Evolutionary conservation across 2,113 vertebrate genomes (phyloP).

Genomic region (Gymnocephalus cernua): DNA sequence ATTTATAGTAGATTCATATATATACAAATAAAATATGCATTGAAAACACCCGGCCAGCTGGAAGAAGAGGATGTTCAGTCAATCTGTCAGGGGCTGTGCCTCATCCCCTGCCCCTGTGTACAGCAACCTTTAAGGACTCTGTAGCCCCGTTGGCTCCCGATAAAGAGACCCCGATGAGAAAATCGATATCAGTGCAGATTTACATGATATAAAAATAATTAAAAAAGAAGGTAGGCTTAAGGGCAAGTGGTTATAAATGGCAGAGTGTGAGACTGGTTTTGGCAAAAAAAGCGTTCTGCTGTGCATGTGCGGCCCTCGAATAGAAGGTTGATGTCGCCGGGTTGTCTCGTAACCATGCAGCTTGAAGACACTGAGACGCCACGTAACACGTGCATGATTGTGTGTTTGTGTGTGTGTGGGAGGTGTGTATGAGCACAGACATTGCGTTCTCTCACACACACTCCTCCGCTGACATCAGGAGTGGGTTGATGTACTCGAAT

Average conservation of each 20-base stretch:
- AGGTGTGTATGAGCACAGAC: conserved; percentile 15
- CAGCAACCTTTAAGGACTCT: conserved; percentile 73
- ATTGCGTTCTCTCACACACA: conserved; percentile 88
- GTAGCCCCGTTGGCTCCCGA: conserved; percentile 49
- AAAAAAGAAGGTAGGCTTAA: conserved; percentile 79
- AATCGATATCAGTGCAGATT: conserved; percentile 78
- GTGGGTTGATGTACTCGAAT: conserved; percentile 99
- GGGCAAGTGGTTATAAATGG: conserved; percentile 86
- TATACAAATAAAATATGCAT: conserved; percentile 77
- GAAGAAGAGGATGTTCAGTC: conserved; percentile 58
- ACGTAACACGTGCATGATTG: conserved; percentile 53
- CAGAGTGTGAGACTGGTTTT: conserved; percentile 84
- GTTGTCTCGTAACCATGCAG: conserved; percentile 75
- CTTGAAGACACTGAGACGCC: conserved; percentile 63
- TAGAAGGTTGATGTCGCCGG: conserved; percentile 60
- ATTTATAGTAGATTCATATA: conserved; percentile 71
- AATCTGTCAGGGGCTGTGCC: conserved; percentile 32
- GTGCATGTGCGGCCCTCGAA: conserved; percentile 63
- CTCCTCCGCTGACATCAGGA: conserved; percentile 99
- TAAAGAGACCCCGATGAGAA: conserved; percentile 68
- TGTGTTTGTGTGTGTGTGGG: conserved; percentile 3
- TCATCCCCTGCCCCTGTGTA: conserved; percentile 33
- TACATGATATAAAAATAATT: conserved; percentile 81
- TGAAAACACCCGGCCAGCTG: conserved; percentile 59
- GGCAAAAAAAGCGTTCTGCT: conserved; percentile 78